Conservation (phyloP, 2,888 invertebrate genomes). For the Lasioglossum oenotherae region DNA sequence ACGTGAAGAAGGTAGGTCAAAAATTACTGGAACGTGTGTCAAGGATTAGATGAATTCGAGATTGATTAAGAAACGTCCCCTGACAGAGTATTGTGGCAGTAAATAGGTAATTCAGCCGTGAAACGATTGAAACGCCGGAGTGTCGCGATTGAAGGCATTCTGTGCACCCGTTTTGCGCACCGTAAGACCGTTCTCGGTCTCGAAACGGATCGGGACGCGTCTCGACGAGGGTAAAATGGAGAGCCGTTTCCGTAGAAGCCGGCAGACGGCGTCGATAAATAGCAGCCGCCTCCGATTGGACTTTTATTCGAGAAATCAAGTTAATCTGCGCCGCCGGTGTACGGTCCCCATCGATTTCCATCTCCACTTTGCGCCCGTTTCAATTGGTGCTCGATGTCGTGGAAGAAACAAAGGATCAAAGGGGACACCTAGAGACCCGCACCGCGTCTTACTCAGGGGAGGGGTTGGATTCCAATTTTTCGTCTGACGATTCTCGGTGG, state of each 20-base stretch:
- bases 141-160: not conserved
- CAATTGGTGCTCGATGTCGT: slow-evolving; percentile 43
- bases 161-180: not conserved
- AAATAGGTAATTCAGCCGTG: not conserved
- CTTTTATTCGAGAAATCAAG: slow-evolving; percentile 32
- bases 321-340: slow-evolving; percentile 21
- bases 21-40: not conserved
- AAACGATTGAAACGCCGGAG: not conserved
- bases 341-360: slow-evolving; percentile 28
- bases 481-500: slow-evolving; percentile 7
- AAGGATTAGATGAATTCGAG: not conserved
- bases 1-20: not conserved
- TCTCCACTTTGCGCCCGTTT: slow-evolving; percentile 42
- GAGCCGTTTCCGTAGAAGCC: not conserved
- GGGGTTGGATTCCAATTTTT: slow-evolving; percentile 28
- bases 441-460: not conserved
- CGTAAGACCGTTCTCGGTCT: not conserved
- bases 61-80: not conserved
- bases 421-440: slow-evolving; percentile 9
- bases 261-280: slow-evolving; percentile 25
- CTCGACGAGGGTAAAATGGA: not conserved
- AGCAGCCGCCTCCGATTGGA: slow-evolving; percentile 5
- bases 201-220: not conserved
- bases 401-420: slow-evolving; percentile 49
- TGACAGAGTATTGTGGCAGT: not conserved